Evolutionary conservation across 2,888 invertebrate genomes (phyloP).

Genomic region (Ormyrus labotus): DNA sequence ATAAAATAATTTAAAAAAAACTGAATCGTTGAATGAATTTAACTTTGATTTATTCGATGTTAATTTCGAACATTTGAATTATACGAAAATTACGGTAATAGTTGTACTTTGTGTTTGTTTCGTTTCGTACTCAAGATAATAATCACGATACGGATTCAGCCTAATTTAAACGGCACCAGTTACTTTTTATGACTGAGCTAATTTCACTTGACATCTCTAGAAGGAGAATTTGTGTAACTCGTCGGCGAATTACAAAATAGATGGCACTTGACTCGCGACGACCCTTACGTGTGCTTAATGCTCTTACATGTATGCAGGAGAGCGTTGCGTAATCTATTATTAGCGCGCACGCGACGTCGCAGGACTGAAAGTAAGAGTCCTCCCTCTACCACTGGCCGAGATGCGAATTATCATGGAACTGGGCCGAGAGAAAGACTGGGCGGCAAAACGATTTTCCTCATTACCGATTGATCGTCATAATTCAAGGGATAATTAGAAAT

Average conservation of each 20-base stretch:
- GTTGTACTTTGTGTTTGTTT: too few species aligned
- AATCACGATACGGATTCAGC: neutral
- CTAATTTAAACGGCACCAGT: conserved; percentile 28
- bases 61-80: too few species aligned
- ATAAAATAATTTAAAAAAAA: too few species aligned
- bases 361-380: conserved; percentile 71
- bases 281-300: conserved; percentile 49
- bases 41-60: too few species aligned
- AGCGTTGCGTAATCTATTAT: conserved; percentile 66
- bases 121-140: too few species aligned
- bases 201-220: conserved; percentile 32
- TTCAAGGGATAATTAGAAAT: neutral
- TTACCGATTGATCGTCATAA: conserved; percentile 31
- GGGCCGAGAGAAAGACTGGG: conserved; percentile 21
- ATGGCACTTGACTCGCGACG: conserved; percentile 56
- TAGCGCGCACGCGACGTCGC: conserved; percentile 67
- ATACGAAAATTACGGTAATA: too few species aligned
- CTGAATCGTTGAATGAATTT: too few species aligned
- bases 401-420: conserved; percentile 38
- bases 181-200: conserved; percentile 13
- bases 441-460: conserved; percentile 36
- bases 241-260: conserved; percentile 45
- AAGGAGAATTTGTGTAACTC: conserved; percentile 17
- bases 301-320: conserved; percentile 1
- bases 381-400: conserved; percentile 48